Conservation (phyloP, 2,113 vertebrate genomes). For the Sardina pilchardus region DNA sequence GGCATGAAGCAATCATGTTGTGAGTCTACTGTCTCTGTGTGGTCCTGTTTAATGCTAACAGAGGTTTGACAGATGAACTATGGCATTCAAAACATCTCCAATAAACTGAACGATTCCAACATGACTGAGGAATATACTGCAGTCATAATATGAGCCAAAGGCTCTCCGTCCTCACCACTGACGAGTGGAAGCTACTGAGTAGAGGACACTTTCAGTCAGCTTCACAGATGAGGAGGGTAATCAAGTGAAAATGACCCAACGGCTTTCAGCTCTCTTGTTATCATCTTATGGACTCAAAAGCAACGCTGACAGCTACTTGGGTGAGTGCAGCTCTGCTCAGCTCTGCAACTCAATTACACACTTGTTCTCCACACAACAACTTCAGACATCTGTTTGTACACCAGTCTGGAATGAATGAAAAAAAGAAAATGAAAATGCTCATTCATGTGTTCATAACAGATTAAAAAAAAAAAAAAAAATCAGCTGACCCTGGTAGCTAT, state of each 20-base stretch:
- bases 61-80: background rate
- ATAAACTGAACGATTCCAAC: background rate
- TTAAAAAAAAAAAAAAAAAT: background rate
- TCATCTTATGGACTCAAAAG: background rate
- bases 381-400: background rate
- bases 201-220: background rate
- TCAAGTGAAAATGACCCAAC: background rate
- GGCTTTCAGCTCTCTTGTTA: background rate
- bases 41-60: background rate
- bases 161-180: background rate
- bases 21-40: background rate
- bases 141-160: background rate
- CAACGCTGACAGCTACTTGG: background rate
- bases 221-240: background rate
- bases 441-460: background rate
- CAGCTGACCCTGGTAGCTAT: background rate
- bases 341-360: background rate
- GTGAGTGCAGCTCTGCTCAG: background rate
- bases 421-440: background rate
- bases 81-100: background rate
- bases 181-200: background rate
- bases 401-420: background rate
- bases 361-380: slow-evolving; percentile 7
- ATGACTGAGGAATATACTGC: background rate
- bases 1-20: background rate